Base-by-base conservation (phyloP, 2,888 invertebrate genomes). In the Drosophila austrosaltans region DNA sequence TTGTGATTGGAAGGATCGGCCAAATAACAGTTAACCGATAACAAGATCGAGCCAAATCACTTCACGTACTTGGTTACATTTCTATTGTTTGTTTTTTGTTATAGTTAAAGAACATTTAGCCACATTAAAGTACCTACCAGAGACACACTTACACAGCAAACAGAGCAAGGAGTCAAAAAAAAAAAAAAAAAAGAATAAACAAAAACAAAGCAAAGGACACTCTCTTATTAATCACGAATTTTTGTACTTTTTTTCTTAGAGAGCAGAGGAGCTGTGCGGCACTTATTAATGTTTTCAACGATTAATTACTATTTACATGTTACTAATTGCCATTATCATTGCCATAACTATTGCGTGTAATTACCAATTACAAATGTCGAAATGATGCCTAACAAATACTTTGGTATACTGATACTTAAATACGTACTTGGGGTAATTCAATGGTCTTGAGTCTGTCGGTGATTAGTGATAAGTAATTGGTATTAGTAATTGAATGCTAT, bases 41-140 rank as follows among this genome's bases (percentile, higher is more conserved):
- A 22, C 48, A 48, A 8, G 25, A 48, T 48, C 48, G 22, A 48
- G 48, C 48, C 48, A 48, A 48, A 48, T 48, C 48, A 22, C 48
- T 25, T 48, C 10, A 48, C 22, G 48, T 48, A 10, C 25, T 25
- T 25, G 48, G 22, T 48, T 48, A 48, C 1, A 22, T 10, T 8
- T 44, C 22, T 22, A 2, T 40, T 40, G 22, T 25, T 2, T 42
- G 16, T 42, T n/a, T 42, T n/a, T 3, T 42, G 42, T 42, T 16
- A 16, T 42, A 42, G 16, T 42, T 16, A 42, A 42, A 42, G 1
- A 16, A 42, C 5, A 42, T 42, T 42, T 16, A 42, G 16, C 42
- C 42, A 42, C 42, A 16, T 42, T 16, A 42, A 42, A 42, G 42
- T 42, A 42, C 42, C 42, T 42, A 42, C 42, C 42, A 42, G 42